Percentiles rank a stretch among this genome's conserved stretches.
Evolutionary conservation across 2,888 invertebrate species (phyloP).

Genomic region (Trichogramma dendrolimi): DNA sequence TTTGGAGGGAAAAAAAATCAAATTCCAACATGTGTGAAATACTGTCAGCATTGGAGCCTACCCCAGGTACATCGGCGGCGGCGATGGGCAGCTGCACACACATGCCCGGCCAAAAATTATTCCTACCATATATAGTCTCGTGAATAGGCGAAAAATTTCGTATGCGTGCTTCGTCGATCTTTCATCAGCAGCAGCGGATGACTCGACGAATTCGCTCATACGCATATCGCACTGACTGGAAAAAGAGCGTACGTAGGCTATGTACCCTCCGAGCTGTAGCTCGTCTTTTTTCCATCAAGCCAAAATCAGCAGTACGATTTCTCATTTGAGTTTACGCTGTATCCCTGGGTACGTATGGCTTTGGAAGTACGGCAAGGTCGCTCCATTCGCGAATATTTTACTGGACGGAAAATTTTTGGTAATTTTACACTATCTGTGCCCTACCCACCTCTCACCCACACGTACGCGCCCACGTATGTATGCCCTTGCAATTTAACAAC

Average conservation of each 20-base stretch:
- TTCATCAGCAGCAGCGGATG: conserved; percentile 28
- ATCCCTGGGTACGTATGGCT: too few species aligned
- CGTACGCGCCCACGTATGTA: too few species aligned
- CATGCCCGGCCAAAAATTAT: too few species aligned
- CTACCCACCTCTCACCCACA: not conserved
- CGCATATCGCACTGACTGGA: conserved; percentile 8
- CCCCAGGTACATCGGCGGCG: too few species aligned
- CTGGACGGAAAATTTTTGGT: conserved; percentile 18
- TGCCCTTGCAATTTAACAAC: too few species aligned
- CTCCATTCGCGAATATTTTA: conserved; percentile 20
- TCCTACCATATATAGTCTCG: too few species aligned
- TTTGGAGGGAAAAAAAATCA: conserved; percentile 10
- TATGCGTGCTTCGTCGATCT: conserved; percentile 20
- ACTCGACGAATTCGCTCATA: conserved; percentile 26
- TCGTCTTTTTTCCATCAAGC: too few species aligned
- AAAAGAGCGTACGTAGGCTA: conserved; percentile 22
- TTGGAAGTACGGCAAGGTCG: not conserved
- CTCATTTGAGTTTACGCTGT: not conserved
- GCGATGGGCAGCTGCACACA: too few species aligned
- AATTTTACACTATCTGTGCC: conserved; percentile 6
- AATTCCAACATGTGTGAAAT: conserved; percentile 10
- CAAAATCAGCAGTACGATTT: conserved; percentile 14
- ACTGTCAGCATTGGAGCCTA: too few species aligned
- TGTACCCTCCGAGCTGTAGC: not conserved
- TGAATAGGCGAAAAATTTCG: conserved; percentile 11